phyloP scores from a whole-genome alignment of 2,797 vertebrate species.

The Australoheros facetus region DNA sequence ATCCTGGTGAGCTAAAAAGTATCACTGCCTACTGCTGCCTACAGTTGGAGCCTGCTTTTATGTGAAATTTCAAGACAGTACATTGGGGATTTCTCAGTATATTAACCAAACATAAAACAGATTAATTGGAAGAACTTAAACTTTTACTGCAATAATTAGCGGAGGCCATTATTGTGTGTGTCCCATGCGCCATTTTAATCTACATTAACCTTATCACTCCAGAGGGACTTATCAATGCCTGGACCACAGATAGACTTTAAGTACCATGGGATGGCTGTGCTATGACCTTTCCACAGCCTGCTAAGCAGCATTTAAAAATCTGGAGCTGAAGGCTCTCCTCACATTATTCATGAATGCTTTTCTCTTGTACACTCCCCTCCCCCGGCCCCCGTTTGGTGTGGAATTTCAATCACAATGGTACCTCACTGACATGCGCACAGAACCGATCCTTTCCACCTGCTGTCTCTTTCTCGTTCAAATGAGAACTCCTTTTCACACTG shows the following conservation, averaged over 20 bases:
- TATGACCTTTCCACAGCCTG: not conserved
- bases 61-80: not conserved
- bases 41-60: not conserved
- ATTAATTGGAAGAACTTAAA: slow-evolving; percentile 12
- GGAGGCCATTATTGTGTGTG: not conserved
- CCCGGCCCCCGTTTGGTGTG: not conserved
- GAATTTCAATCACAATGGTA: slow-evolving; percentile 13
- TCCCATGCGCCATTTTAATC: not conserved
- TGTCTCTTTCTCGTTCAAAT: slow-evolving; percentile 9
- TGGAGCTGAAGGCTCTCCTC: too few relatives aligned
- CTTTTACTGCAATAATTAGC: not conserved
- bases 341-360: not conserved
- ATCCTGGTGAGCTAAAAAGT: not conserved
- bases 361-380: not conserved
- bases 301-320: not conserved
- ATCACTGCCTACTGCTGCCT: not conserved
- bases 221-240: not conserved
- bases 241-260: not conserved
- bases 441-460: slow-evolving; percentile 2
- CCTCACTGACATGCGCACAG: not conserved
- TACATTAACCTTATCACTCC: slow-evolving; percentile 5
- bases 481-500: not conserved
- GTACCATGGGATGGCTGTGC: not conserved
- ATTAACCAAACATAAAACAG: not conserved
- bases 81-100: not conserved